A percentile compares a stretch with the other conserved stretches of the same genome.
Conservation (phyloP, 2,888 invertebrate species). For the Formica aserva region DNA sequence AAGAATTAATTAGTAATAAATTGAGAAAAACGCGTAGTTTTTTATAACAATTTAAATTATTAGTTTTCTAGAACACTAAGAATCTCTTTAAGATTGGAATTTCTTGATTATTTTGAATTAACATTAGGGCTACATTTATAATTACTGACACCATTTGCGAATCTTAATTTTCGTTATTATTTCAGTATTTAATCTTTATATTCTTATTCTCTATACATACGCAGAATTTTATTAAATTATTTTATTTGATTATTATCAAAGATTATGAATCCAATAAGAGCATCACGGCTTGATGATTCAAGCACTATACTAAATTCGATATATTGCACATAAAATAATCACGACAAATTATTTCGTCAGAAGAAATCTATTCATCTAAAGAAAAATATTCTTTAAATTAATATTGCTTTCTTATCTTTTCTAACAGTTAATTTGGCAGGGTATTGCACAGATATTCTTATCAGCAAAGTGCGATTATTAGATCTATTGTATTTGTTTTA, state of each 20-base stretch:
- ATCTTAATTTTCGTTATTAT: constrained; percentile 10
- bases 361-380: not conserved
- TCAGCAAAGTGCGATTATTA: not conserved
- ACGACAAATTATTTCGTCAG: not conserved
- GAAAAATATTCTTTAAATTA: not conserved
- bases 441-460: not conserved
- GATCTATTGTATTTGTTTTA: not conserved
- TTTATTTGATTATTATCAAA: not conserved
- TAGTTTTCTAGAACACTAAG: not conserved
- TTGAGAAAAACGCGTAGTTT: too few species aligned
- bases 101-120: not conserved
- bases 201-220: not conserved
- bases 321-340: not conserved
- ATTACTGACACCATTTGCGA: constrained; percentile 40
- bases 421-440: not conserved
- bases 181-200: constrained; percentile 22
- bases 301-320: not conserved
- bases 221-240: not conserved
- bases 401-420: not conserved
- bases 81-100: not conserved
- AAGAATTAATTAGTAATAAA: too few species aligned
- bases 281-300: not conserved
- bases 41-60: not conserved
- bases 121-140: not conserved
- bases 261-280: constrained; percentile 4